A percentile compares a stretch with the other conserved stretches of the same genome.
These are phyloP conservation scores for Oedothorax gibbosus DNA, from an alignment of 1,140 invertebrate genomes.

Conservation along the genomic window DNA sequence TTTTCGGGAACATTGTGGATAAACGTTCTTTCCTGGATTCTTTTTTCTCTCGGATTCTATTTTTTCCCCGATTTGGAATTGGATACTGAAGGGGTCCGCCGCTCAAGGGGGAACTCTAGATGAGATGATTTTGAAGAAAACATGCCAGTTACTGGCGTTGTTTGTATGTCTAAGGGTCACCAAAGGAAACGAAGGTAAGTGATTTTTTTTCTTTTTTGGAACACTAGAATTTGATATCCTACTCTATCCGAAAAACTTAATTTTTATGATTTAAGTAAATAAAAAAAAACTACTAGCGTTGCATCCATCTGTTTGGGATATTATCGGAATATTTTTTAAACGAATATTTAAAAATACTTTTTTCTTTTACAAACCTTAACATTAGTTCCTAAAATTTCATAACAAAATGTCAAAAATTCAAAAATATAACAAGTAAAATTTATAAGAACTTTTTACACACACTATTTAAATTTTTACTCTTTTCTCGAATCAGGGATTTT, in stretches of 20 bases:
- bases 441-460: too few relatives aligned
- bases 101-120: slow-evolving; percentile 46
- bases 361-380: too few relatives aligned
- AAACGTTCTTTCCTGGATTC: slow-evolving; percentile 3
- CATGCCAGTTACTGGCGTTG: slow-evolving; percentile 62
- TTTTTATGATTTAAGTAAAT: too few relatives aligned
- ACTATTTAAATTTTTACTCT: too few relatives aligned
- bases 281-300: too few relatives aligned
- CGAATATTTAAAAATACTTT: too few relatives aligned
- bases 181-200: slow-evolving; percentile 62
- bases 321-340: too few relatives aligned
- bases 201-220: not conserved
- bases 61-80: slow-evolving; percentile 7
- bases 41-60: slow-evolving; percentile 16
- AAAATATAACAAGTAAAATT: too few relatives aligned
- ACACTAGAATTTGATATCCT: not conserved
- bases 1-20: slow-evolving; percentile 39
- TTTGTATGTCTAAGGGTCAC: slow-evolving; percentile 56
- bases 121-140: slow-evolving; percentile 64
- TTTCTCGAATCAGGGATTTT: too few relatives aligned
- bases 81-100: slow-evolving; percentile 2
- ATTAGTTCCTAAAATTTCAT: too few relatives aligned
- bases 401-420: too few relatives aligned
- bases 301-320: too few relatives aligned
- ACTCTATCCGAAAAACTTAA: not conserved